Evolutionary conservation across 2,113 vertebrate genomes (phyloP).

Genomic region (Sinocyclocheilus anophthalmus): DNA sequence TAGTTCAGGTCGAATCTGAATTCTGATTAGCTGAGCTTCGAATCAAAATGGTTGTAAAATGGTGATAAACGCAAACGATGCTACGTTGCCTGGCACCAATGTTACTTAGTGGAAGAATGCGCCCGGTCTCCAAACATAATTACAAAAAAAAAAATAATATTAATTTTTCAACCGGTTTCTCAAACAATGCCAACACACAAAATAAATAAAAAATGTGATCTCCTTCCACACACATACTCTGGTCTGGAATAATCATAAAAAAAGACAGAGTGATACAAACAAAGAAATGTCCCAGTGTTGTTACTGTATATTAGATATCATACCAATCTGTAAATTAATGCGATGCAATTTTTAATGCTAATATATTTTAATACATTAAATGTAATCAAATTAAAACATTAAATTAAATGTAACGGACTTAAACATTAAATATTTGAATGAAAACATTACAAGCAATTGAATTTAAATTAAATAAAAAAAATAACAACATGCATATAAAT

Average conservation of each 20-base stretch:
- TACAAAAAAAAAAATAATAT: background rate
- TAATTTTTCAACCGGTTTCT: too few relatives aligned
- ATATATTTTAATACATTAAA: too few relatives aligned
- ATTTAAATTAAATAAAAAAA: too few relatives aligned
- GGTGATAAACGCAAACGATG: background rate
- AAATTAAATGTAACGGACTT: too few relatives aligned
- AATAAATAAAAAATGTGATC: background rate
- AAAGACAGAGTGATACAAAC: background rate
- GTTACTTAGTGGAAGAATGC: background rate
- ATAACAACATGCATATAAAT: too few relatives aligned
- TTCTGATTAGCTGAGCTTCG: background rate
- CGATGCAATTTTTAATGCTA: too few relatives aligned
- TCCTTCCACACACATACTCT: background rate
- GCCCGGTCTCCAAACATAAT: background rate
- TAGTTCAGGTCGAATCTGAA: too few relatives aligned
- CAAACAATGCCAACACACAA: background rate
- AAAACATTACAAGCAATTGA: too few relatives aligned
- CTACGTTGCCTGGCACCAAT: background rate
- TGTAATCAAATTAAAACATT: too few relatives aligned
- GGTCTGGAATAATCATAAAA: background rate
- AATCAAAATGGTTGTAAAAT: background rate
- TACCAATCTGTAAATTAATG: background rate
- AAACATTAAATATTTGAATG: too few relatives aligned
- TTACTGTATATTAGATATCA: background rate
- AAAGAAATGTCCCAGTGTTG: background rate